Evolutionary conservation across 2,113 vertebrate genomes (phyloP).

Genomic region (Scolopax mira): DNA sequence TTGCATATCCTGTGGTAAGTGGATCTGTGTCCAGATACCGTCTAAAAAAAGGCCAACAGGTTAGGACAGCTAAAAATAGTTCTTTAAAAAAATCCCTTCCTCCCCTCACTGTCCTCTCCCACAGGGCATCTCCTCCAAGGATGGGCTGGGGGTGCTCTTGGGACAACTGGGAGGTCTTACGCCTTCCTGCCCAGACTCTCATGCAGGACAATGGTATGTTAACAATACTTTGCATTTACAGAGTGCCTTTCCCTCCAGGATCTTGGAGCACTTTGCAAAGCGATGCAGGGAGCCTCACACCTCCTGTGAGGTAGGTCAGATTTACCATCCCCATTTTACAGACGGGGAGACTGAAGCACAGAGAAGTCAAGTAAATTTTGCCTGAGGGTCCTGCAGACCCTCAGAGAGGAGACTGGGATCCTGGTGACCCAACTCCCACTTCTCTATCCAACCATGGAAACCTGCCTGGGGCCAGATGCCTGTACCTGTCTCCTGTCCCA

Average conservation of each 20-base stretch:
- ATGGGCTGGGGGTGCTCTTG: not conserved
- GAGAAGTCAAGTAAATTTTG: not conserved
- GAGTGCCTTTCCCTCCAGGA: not conserved
- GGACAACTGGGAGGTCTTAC: not conserved
- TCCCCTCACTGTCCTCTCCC: not conserved
- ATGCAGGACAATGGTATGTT: accelerated
- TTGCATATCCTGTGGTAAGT: conserved; percentile 33
- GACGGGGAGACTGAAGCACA: not conserved
- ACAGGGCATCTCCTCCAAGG: not conserved
- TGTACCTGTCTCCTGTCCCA: not conserved
- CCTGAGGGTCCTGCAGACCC: not conserved
- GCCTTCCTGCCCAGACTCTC: not conserved
- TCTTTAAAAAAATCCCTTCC: not conserved
- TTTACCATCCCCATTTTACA: accelerated
- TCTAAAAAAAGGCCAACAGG: conserved; percentile 38
- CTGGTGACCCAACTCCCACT: not conserved
- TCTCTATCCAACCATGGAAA: not conserved
- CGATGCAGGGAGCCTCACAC: not conserved
- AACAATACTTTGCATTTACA: not conserved
- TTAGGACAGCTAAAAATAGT: conserved; percentile 49
- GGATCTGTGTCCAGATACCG: not conserved
- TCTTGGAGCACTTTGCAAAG: not conserved
- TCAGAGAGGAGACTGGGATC: not conserved
- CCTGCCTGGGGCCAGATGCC: not conserved
- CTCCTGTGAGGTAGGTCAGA: not conserved